Evolutionary conservation across 2,888 invertebrate species (phyloP).

Genomic region (Lutraria lutraria): DNA sequence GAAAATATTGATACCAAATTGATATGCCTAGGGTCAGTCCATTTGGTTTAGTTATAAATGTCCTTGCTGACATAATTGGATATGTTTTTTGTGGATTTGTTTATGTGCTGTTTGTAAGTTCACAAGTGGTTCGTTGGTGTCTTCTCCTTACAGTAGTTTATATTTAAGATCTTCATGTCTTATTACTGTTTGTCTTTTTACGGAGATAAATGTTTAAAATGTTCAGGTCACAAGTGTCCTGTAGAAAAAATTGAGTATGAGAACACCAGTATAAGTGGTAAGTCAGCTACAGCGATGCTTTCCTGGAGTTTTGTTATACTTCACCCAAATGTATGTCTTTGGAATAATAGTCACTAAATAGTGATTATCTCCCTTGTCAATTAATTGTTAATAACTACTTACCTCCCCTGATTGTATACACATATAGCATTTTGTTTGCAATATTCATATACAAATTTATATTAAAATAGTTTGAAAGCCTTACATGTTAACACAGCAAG

Average conservation of each 20-base stretch:
- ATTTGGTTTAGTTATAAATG: too few relatives aligned
- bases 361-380: slow-evolving; percentile 20
- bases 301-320: not conserved
- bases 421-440: not conserved
- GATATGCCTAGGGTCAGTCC: too few relatives aligned
- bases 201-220: not conserved
- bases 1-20: too few relatives aligned
- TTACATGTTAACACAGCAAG: not conserved
- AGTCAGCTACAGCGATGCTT: slow-evolving; percentile 21
- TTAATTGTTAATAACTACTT: not conserved
- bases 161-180: too few relatives aligned
- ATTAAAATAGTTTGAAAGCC: not conserved
- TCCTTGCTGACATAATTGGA: too few relatives aligned
- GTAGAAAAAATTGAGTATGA: slow-evolving; percentile 71
- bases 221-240: slow-evolving; percentile 65
- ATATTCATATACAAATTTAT: not conserved
- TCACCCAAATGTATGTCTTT: not conserved
- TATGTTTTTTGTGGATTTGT: not conserved
- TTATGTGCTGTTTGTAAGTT: not conserved
- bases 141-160: too few relatives aligned
- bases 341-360: slow-evolving; percentile 8
- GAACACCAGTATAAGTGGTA: slow-evolving; percentile 61
- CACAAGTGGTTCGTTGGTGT: not conserved
- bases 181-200: not conserved
- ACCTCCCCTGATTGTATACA: not conserved